These are phyloP conservation scores for Asteroscopus sphinx DNA, from an alignment of 2,888 invertebrate genomes.

Conservation along the genomic window DNA sequence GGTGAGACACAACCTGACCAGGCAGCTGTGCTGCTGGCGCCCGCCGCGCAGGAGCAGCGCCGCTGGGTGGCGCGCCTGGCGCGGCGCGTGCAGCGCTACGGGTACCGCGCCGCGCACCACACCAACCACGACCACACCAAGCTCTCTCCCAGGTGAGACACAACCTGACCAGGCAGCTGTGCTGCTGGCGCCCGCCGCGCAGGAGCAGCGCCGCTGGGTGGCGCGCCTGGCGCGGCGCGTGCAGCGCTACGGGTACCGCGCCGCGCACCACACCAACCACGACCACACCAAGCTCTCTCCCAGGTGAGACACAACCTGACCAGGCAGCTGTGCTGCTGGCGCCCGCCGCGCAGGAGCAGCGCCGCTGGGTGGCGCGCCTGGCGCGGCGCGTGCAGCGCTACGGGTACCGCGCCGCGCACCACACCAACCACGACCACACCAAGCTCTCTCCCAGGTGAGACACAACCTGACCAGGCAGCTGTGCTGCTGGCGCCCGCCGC, in stretches of 20 bases:
- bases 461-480: constrained; percentile 29
- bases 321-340: constrained; percentile 92
- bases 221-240: constrained; percentile 96
- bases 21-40: constrained; percentile 93
- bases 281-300: constrained; percentile 78
- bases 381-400: constrained; percentile 96
- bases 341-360: constrained; percentile 94
- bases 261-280: constrained; percentile 92
- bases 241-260: constrained; percentile 96
- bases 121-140: constrained; percentile 78
- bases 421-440: constrained; percentile 79
- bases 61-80: constrained; percentile 97
- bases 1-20: not conserved
- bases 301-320: constrained; percentile 70
- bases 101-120: constrained; percentile 97
- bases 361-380: constrained; percentile 97
- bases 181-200: constrained; percentile 89
- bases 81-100: constrained; percentile 96
- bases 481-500: too few relatives aligned
- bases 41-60: constrained; percentile 94
- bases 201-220: constrained; percentile 98
- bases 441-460: constrained; percentile 79
- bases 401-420: constrained; percentile 97
- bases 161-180: too few relatives aligned
- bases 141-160: constrained; percentile 57